Percentiles rank a stretch among this genome's conserved stretches.
Conservation (phyloP, 2,888 invertebrate species). For the Myopa testacea region DNA sequence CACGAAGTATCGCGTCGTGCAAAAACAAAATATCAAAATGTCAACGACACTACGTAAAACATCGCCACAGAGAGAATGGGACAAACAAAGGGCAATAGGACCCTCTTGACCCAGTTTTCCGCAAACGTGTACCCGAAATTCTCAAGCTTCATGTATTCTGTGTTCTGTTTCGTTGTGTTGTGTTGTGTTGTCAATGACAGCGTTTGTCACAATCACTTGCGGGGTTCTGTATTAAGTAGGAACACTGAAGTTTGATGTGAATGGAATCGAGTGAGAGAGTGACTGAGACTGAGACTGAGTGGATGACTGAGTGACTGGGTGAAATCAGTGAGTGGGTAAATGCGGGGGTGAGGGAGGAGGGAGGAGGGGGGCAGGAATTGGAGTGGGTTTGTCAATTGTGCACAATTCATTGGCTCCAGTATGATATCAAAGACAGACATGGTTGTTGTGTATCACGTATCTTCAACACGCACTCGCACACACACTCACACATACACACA, state of each 20-base stretch:
- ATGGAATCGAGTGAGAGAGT: neutral
- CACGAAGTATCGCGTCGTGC: no score
- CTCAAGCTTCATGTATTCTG: neutral
- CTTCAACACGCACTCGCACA: neutral
- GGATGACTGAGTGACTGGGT: neutral
- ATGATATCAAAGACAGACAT: conserved; percentile 23
- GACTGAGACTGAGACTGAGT: neutral
- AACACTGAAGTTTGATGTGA: neutral
- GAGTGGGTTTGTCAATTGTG: conserved; percentile 3
- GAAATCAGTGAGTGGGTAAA: neutral
- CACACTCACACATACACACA: neutral
- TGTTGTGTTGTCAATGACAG: conserved; percentile 14
- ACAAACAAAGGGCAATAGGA: conserved; percentile 4
- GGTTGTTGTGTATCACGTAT: conserved; percentile 17
- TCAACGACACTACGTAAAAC: no score
- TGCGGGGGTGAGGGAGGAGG: neutral
- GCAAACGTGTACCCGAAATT: conserved; percentile 11
- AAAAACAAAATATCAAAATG: no score
- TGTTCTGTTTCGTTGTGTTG: no score
- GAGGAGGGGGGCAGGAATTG: neutral
- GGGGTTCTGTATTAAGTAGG: neutral
- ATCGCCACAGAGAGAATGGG: no score
- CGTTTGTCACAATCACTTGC: conserved; percentile 33
- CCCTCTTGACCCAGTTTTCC: conserved; percentile 28
- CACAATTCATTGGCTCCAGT: conserved; percentile 15